A percentile compares a stretch with the other conserved stretches of the same genome.
phyloP scores from a whole-genome alignment of 2,888 invertebrate genomes.

The Plebejus melissa region DNA sequence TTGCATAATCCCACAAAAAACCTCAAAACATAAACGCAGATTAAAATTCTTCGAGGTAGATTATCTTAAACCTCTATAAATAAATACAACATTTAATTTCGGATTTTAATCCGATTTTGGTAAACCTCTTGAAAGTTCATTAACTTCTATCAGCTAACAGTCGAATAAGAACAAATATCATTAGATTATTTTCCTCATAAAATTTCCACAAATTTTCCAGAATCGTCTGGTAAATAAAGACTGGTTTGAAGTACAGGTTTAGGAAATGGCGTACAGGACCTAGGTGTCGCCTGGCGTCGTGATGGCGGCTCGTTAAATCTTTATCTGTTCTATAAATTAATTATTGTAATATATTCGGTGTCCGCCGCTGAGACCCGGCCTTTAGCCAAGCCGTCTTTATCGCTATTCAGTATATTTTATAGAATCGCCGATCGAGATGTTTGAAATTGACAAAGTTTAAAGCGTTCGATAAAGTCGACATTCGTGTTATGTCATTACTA shows the following conservation, averaged over 20 bases:
- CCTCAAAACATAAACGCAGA: not conserved
- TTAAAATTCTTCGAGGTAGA: not conserved
- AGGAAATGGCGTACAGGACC: conserved; percentile 18
- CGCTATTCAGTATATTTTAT: too few species aligned
- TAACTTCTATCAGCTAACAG: not conserved
- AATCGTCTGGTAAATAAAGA: conserved; percentile 13
- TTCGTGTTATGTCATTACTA: too few species aligned
- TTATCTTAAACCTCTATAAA: not conserved
- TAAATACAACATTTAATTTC: not conserved
- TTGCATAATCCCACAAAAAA: not conserved
- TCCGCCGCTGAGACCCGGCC: conserved; percentile 39
- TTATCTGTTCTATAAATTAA: conserved; percentile 40
- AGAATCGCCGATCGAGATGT: too few species aligned
- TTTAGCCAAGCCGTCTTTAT: too few species aligned
- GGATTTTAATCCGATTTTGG: not conserved
- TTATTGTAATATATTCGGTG: conserved; percentile 45
- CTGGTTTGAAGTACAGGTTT: conserved; percentile 9
- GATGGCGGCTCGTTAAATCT: conserved; percentile 39
- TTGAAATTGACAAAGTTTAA: too few species aligned
- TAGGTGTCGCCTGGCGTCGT: conserved; percentile 38
- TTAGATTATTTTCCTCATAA: conserved; percentile 18
- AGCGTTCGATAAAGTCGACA: too few species aligned
- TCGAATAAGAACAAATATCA: not conserved
- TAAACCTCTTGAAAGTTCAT: conserved; percentile 21
- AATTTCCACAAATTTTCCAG: conserved; percentile 5